Evolutionary conservation across 37 sponge, comb jelly and placozoan genomes (phyloP).

Genomic region (Ephydatia muelleri): DNA sequence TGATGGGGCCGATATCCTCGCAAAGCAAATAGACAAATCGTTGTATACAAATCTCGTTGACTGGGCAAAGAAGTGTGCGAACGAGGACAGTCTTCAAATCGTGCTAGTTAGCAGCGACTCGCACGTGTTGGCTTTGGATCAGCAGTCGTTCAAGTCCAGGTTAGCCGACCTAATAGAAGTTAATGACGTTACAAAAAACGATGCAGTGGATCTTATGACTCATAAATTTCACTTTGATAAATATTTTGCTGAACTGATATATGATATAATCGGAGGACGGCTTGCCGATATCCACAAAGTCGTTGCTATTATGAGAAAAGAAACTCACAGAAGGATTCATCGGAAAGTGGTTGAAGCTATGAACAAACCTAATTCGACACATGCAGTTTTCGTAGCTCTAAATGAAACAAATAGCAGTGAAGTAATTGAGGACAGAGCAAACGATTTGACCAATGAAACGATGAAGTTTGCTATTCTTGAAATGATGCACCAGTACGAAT

Average conservation of each 20-base stretch:
- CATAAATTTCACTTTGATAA: not conserved
- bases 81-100: not conserved
- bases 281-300: not conserved
- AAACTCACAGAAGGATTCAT: not conserved
- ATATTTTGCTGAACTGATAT: not conserved
- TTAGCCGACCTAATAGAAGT: not conserved
- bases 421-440: too few species aligned
- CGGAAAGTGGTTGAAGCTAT: too few species aligned
- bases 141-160: not conserved
- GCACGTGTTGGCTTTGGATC: not conserved
- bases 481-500: too few species aligned
- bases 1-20: not conserved
- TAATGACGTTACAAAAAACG: not conserved
- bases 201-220: not conserved
- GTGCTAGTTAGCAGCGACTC: not conserved
- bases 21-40: not conserved
- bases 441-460: too few species aligned
- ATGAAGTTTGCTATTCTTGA: too few species aligned
- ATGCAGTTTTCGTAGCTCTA: too few species aligned
- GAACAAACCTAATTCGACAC: too few species aligned
- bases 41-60: not conserved
- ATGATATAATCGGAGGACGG: not conserved
- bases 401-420: too few species aligned
- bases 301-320: not conserved
- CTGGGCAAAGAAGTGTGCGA: not conserved